These are phyloP conservation scores for Molossus alvarezi DNA, from an alignment of 2,797 vertebrate species.

Conservation along the genomic window DNA sequence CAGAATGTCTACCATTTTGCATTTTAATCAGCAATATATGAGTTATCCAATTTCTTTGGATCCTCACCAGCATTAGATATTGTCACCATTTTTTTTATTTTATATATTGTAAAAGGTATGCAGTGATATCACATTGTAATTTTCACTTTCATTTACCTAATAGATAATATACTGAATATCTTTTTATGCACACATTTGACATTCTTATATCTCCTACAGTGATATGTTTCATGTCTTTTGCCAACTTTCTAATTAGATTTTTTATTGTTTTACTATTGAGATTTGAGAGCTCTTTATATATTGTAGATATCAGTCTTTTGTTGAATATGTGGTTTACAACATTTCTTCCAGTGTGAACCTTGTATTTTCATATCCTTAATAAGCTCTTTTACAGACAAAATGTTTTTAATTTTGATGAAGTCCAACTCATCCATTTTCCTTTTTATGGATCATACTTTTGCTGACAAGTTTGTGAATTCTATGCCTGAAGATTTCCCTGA, in stretches of 20 bases:
- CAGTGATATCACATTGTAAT: not conserved
- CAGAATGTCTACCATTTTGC: no score
- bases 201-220: no score
- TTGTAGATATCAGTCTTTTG: not conserved
- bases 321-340: not conserved
- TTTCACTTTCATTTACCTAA: slow-evolving; percentile 10
- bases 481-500: not conserved
- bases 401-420: no score
- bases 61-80: not conserved
- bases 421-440: not conserved
- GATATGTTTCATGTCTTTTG: no score
- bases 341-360: not conserved
- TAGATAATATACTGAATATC: not conserved
- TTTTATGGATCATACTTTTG: not conserved
- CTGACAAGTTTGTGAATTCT: not conserved
- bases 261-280: no score
- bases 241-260: no score
- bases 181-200: not conserved
- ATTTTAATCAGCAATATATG: no score
- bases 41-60: not conserved
- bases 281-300: not conserved
- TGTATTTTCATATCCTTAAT: not conserved
- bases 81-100: not conserved
- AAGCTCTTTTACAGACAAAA: not conserved
- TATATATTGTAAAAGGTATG: not conserved